Evolutionary conservation across 2,797 vertebrate genomes (phyloP).

Genomic region (Protosalanx chinensis): DNA sequence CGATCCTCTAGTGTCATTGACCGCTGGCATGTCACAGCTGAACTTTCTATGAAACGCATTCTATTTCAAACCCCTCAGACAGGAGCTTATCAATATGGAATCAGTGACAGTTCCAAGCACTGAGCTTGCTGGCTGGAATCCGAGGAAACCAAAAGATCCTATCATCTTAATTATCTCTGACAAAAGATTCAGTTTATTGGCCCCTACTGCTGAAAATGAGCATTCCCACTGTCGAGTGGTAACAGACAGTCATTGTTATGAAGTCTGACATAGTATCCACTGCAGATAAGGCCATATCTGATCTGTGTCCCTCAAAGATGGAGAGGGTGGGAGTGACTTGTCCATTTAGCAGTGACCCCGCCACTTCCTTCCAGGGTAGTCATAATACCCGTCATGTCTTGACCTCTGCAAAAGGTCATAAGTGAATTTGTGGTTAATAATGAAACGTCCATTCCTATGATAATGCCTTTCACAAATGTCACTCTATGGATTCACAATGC

Average conservation of each 20-base stretch:
- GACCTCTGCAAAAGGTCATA: background rate
- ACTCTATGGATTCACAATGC: background rate
- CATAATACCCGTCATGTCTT: background rate
- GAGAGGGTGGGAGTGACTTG: background rate
- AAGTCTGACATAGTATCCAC: constrained; percentile 8
- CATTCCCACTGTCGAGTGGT: background rate
- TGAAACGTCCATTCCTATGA: background rate
- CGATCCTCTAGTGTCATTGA: no score
- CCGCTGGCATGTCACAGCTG: no score
- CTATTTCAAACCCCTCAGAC: no score
- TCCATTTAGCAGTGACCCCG: background rate
- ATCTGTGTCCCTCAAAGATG: constrained; percentile 8
- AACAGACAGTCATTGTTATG: constrained; percentile 1
- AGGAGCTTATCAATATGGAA: no score
- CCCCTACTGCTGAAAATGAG: no score
- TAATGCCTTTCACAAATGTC: background rate
- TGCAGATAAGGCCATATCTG: background rate
- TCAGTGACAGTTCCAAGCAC: no score
- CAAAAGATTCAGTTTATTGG: no score
- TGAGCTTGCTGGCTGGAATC: no score
- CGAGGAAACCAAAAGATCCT: no score
- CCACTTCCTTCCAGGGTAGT: constrained; percentile 3
- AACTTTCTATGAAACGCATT: no score
- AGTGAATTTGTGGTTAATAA: background rate
- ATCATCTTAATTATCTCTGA: no score